Percentiles rank a stretch among this genome's conserved stretches.
phyloP scores from a whole-genome alignment of 1,140 invertebrate genomes.

The Zaprionus africanus region DNA sequence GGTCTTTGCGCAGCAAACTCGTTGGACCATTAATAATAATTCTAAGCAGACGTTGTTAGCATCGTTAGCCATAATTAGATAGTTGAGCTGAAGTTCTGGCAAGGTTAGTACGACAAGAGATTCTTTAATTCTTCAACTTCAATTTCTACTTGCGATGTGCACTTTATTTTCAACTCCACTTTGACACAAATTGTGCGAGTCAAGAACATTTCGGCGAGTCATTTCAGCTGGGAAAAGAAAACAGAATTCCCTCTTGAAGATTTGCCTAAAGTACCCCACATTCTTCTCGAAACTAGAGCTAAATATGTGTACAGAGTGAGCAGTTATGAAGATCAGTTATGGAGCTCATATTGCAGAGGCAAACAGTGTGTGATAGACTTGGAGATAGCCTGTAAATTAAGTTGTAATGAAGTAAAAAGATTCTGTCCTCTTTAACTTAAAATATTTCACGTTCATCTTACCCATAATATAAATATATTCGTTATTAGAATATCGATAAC shows the following conservation, averaged over 20 bases:
- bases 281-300: neutral
- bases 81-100: slow-evolving; percentile 20
- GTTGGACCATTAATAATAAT: slow-evolving; percentile 65
- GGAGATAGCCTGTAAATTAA: neutral
- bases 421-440: no score
- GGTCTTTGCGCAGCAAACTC: slow-evolving; percentile 28
- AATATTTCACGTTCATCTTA: no score
- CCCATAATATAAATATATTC: neutral
- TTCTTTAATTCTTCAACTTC: slow-evolving; percentile 9
- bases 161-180: slow-evolving; percentile 41
- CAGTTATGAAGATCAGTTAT: neutral
- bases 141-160: slow-evolving; percentile 24
- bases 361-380: neutral
- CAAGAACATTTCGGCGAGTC: slow-evolving; percentile 49
- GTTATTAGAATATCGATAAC: neutral
- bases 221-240: slow-evolving; percentile 56
- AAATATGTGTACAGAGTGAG: neutral
- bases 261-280: neutral
- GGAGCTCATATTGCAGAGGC: neutral
- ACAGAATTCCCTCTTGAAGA: neutral
- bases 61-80: slow-evolving; percentile 52
- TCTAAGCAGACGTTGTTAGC: slow-evolving; percentile 23
- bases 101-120: slow-evolving; percentile 45
- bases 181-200: slow-evolving; percentile 54
- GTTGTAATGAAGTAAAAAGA: neutral